Percentiles rank a stretch among this genome's conserved stretches.
phyloP scores from a whole-genome alignment of 2,113 vertebrate genomes.

The Scartelaos histophorus region DNA sequence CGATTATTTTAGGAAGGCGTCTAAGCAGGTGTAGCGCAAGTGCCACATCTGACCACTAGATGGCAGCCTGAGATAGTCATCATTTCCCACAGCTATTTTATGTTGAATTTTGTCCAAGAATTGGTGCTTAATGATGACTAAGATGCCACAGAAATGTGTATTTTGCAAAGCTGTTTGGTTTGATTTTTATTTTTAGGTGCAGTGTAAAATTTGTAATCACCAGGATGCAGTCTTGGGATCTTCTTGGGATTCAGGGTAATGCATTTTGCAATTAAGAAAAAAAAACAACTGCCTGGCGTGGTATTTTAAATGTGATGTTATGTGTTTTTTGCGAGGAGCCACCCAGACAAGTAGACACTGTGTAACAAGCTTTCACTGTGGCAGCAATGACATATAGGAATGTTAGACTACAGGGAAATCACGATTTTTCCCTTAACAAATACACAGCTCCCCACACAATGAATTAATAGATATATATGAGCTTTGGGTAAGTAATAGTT shows the following conservation, averaged over 20 bases:
- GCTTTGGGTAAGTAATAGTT: conserved; percentile 25
- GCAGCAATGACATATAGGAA: conserved; percentile 35
- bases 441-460: conserved; percentile 16
- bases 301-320: neutral
- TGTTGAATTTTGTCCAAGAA: neutral
- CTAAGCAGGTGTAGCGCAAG: neutral
- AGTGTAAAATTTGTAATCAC: neutral
- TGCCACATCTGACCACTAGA: conserved; percentile 52
- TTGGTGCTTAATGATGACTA: neutral
- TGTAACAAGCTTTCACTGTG: conserved; percentile 9
- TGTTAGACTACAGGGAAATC: conserved; percentile 29
- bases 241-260: neutral
- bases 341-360: neutral
- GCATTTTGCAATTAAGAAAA: neutral
- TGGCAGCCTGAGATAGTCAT: conserved; percentile 61
- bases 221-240: neutral
- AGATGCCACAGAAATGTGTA: neutral
- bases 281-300: neutral
- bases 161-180: neutral
- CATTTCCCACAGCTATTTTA: conserved; percentile 9
- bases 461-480: conserved; percentile 1
- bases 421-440: conserved; percentile 29
- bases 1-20: too few species aligned
- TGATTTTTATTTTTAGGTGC: neutral
- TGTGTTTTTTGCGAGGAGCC: neutral